Evolutionary conservation across 2,797 vertebrate species (phyloP).

Genomic region (Erpetoichthys calabaricus): DNA sequence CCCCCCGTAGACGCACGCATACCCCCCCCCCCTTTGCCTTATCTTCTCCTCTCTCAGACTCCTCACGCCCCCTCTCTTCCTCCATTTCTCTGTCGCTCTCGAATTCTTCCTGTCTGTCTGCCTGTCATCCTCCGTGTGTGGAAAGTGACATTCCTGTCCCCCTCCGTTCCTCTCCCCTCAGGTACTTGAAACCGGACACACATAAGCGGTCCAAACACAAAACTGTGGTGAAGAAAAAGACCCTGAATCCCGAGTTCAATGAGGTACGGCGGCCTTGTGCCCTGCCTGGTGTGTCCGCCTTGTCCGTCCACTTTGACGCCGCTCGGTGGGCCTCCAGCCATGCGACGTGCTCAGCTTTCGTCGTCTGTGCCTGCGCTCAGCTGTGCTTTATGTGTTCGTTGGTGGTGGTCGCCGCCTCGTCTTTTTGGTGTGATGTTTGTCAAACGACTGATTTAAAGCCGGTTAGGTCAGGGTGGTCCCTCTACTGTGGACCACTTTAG

Average conservation of each 20-base stretch:
- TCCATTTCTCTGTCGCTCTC: slow-evolving; percentile 8
- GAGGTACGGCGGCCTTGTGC: slow-evolving; percentile 42
- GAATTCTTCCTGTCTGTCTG: slow-evolving; percentile 5
- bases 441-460: too few species aligned
- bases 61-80: too few species aligned
- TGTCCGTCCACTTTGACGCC: slow-evolving; percentile 4
- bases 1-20: too few species aligned
- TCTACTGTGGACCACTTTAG: too few species aligned
- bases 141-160: slow-evolving; percentile 21
- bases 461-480: too few species aligned
- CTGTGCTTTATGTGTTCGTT: too few species aligned
- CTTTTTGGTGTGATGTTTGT: too few species aligned
- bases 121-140: slow-evolving; percentile 17
- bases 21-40: too few species aligned
- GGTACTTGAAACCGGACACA: slow-evolving; percentile 72
- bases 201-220: slow-evolving; percentile 82
- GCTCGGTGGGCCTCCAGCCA: neutral
- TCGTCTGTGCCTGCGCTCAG: too few species aligned
- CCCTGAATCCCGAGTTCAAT: slow-evolving; percentile 77
- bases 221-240: slow-evolving; percentile 73
- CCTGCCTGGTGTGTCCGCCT: slow-evolving; percentile 10
- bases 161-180: slow-evolving; percentile 19
- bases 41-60: too few species aligned
- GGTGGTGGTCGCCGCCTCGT: too few species aligned
- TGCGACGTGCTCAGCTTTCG: too few species aligned